Percentiles rank a stretch among this genome's conserved stretches.
Evolutionary conservation across 2,113 vertebrate genomes (phyloP).

Genomic region (Pithys albifrons): DNA sequence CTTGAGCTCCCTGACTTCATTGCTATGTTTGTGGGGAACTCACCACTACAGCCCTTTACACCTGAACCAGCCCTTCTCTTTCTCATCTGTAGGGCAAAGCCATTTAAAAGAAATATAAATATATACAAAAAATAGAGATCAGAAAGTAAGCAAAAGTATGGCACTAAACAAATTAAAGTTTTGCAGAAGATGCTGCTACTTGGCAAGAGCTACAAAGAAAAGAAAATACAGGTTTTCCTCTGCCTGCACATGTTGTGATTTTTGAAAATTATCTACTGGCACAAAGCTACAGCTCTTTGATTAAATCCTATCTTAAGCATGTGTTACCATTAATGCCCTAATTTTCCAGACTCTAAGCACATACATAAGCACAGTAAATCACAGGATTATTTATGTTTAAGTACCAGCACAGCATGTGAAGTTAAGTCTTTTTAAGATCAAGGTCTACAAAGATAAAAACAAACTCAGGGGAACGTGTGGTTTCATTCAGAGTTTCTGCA

Average conservation of each 20-base stretch:
- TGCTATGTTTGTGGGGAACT: neutral
- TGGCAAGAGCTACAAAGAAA: neutral
- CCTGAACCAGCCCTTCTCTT: neutral
- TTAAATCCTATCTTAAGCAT: neutral
- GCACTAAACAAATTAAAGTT: neutral
- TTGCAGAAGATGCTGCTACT: neutral
- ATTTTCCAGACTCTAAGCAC: neutral
- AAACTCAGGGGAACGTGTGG: neutral
- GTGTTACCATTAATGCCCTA: neutral
- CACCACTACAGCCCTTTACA: neutral
- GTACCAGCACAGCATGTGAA: neutral
- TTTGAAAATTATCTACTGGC: neutral
- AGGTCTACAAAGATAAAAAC: constrained; percentile 2
- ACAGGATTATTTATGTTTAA: constrained; percentile 20
- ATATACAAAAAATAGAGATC: neutral
- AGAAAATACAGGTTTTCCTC: neutral
- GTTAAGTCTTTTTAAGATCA: constrained; percentile 26
- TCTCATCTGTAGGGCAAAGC: neutral
- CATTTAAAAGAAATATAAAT: neutral
- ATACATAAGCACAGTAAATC: neutral
- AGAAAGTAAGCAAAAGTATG: neutral
- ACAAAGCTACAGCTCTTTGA: neutral
- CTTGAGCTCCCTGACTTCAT: neutral
- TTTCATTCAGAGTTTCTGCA: neutral
- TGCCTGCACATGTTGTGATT: neutral